Conservation (phyloP, 2,888 invertebrate genomes). For the Nesidiocoris tenuis region DNA sequence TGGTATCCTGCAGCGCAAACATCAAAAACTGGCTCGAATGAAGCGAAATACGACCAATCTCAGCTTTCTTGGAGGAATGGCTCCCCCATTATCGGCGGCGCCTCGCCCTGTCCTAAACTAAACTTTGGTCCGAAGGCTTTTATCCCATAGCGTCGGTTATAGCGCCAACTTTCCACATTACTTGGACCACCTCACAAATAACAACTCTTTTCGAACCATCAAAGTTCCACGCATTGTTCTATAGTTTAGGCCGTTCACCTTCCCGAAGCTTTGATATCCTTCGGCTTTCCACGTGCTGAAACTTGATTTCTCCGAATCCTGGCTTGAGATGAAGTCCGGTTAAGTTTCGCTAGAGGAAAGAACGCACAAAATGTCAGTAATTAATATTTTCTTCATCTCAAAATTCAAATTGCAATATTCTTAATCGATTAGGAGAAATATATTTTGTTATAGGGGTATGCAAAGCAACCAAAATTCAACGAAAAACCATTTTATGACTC, state of each 20-base stretch:
- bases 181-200: conserved; percentile 25
- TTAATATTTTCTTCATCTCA: too few relatives aligned
- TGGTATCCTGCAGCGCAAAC: too few relatives aligned
- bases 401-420: too few relatives aligned
- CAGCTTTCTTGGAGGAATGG: neutral
- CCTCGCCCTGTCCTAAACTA: neutral
- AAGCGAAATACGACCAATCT: neutral
- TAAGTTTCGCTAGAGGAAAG: too few relatives aligned
- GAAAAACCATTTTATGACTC: too few relatives aligned
- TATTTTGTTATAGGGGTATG: too few relatives aligned
- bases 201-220: conserved; percentile 24
- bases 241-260: conserved; percentile 2
- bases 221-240: conserved; percentile 19
- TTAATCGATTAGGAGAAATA: too few relatives aligned
- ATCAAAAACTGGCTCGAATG: too few relatives aligned
- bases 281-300: neutral
- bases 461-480: too few relatives aligned
- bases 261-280: neutral
- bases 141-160: conserved; percentile 6
- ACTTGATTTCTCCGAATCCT: too few relatives aligned
- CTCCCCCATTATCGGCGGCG: neutral
- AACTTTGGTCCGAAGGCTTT: conserved; percentile 22
- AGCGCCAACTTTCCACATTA: conserved; percentile 26
- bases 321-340: too few relatives aligned
- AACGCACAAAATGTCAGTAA: too few relatives aligned